A percentile compares a stretch with the other conserved stretches of the same genome.
These are phyloP conservation scores for Pseudochirops corinnae DNA, from an alignment of 2,797 vertebrate genomes.

Conservation along the genomic window DNA sequence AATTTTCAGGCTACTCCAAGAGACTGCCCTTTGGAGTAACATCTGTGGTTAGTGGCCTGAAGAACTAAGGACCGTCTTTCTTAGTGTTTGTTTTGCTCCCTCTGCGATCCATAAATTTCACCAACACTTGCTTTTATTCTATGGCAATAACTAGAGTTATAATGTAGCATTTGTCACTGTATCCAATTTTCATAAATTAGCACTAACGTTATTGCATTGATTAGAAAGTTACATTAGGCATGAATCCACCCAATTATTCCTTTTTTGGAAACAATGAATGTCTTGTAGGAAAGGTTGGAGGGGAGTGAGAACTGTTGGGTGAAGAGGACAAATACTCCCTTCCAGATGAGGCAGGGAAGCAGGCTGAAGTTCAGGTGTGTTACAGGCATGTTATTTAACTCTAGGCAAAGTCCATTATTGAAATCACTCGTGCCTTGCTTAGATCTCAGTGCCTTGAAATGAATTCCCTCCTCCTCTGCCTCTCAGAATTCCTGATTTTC, in stretches of 20 bases:
- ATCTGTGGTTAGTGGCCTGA: slow-evolving; percentile 60
- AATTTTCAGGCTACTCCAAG: background rate
- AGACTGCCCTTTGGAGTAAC: slow-evolving; percentile 39
- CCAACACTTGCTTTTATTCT: slow-evolving; percentile 67
- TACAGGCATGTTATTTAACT: background rate
- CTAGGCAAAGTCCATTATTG: background rate
- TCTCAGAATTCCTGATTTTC: background rate
- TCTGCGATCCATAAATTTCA: slow-evolving; percentile 69
- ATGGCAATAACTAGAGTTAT: slow-evolving; percentile 73
- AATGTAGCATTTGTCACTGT: slow-evolving; percentile 76
- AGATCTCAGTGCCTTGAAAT: background rate
- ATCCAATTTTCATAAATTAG: slow-evolving; percentile 81
- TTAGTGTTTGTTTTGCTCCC: slow-evolving; percentile 60
- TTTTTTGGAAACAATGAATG: slow-evolving; percentile 47
- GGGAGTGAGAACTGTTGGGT: background rate
- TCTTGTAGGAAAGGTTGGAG: background rate
- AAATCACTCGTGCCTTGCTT: background rate
- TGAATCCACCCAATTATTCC: slow-evolving; percentile 51
- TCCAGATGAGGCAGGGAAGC: background rate
- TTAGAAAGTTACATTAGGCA: slow-evolving; percentile 65
- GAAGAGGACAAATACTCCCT: slow-evolving; percentile 6
- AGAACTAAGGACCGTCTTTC: slow-evolving; percentile 57
- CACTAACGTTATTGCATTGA: slow-evolving; percentile 70
- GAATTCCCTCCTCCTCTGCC: background rate
- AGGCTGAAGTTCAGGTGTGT: background rate